Conservation (phyloP, 2,113 vertebrate genomes). For the Neoarius graeffei region DNA sequence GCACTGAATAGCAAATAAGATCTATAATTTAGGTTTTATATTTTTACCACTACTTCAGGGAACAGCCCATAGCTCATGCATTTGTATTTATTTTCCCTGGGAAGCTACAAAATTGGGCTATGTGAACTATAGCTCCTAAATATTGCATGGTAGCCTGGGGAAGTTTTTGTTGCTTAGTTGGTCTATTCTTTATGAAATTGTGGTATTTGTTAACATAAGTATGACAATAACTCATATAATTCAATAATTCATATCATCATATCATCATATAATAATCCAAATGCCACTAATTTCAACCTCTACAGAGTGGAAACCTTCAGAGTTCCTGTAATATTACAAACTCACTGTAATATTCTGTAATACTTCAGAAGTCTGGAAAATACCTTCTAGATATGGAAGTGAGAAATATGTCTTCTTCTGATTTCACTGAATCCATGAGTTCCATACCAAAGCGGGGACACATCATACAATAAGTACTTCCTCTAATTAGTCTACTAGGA, state of each 20-base stretch:
- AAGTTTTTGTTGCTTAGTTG: not conserved
- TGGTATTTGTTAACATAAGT: not conserved
- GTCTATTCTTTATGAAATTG: not conserved
- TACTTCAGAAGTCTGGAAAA: not conserved
- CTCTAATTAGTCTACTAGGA: slow-evolving; percentile 43
- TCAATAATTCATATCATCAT: no score
- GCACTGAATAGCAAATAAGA: not conserved
- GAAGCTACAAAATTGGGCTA: not conserved
- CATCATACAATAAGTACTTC: slow-evolving; percentile 11
- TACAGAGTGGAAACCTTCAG: not conserved
- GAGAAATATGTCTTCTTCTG: not conserved
- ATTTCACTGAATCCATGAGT: slow-evolving; percentile 1
- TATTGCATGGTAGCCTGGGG: not conserved
- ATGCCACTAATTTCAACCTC: not conserved
- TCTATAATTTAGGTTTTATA: not conserved
- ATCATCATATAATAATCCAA: no score
- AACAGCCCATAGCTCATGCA: not conserved
- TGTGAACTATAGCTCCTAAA: not conserved
- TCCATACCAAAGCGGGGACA: not conserved
- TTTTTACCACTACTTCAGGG: not conserved
- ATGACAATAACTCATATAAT: no score
- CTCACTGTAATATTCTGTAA: not conserved
- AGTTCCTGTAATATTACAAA: not conserved
- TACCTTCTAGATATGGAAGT: slow-evolving; percentile 15
- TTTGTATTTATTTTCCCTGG: not conserved